phyloP scores from a whole-genome alignment of 1,140 invertebrate genomes.

The Ctenoplectra terminalis region DNA sequence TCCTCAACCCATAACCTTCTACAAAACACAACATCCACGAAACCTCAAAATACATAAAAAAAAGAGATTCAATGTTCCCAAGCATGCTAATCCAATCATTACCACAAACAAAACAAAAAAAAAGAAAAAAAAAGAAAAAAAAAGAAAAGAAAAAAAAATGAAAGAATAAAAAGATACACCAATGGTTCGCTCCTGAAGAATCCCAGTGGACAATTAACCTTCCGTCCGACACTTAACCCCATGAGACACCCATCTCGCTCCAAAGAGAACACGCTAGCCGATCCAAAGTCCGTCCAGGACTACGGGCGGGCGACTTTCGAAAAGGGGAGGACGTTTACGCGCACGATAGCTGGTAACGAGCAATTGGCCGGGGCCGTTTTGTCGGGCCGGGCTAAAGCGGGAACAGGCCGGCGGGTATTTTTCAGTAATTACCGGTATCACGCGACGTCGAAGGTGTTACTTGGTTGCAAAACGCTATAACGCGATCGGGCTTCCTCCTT shows the following conservation, averaged over 20 bases:
- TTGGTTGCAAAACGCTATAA: slow-evolving; percentile 55
- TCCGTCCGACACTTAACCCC: slow-evolving; percentile 42
- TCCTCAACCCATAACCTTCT: too few relatives aligned
- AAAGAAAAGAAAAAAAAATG: too few relatives aligned
- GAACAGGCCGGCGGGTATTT: slow-evolving; percentile 76
- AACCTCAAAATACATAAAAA: too few relatives aligned
- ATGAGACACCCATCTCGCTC: slow-evolving; percentile 26
- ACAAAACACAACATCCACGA: too few relatives aligned
- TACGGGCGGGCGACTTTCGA: slow-evolving; percentile 51
- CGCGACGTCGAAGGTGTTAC: slow-evolving; percentile 80
- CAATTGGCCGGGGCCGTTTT: slow-evolving; percentile 74
- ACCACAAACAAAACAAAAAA: too few relatives aligned
- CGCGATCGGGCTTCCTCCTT: slow-evolving; percentile 43
- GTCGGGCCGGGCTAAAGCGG: slow-evolving; percentile 76
- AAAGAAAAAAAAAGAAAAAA: not conserved
- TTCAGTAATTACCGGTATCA: slow-evolving; percentile 81
- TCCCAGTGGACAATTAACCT: slow-evolving; percentile 52
- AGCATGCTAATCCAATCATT: too few relatives aligned
- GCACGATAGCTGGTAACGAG: slow-evolving; percentile 77
- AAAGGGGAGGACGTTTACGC: slow-evolving; percentile 74
- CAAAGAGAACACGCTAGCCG: not conserved
- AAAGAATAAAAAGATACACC: too few relatives aligned
- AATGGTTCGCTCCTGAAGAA: not conserved
- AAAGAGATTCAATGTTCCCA: too few relatives aligned
- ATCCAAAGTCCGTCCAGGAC: not conserved